Evolutionary conservation across 2,888 invertebrate species (phyloP).

Genomic region (Pardosa pseudoannulata): DNA sequence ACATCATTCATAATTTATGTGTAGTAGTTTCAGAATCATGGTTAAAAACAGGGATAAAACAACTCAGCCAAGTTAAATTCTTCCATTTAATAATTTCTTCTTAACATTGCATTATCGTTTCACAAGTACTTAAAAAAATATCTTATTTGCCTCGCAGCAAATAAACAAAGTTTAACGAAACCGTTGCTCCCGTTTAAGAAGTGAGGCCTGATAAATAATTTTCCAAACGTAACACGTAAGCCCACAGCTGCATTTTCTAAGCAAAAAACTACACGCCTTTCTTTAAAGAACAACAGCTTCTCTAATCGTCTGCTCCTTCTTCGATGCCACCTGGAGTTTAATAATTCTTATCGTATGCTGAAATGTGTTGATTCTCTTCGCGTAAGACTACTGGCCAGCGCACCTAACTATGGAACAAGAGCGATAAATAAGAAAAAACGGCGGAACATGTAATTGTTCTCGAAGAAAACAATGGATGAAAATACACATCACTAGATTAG

Average conservation of each 20-base stretch:
- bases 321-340: slow-evolving; percentile 44
- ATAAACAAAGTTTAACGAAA: no score
- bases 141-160: no score
- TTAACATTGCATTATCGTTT: no score
- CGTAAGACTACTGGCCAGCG: neutral
- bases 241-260: neutral
- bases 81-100: no score
- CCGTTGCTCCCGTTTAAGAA: neutral
- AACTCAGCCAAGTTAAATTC: no score
- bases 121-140: no score
- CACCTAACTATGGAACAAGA: neutral
- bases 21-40: no score
- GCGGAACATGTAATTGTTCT: slow-evolving; percentile 24
- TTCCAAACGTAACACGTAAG: neutral
- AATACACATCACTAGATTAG: neutral
- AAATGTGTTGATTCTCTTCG: slow-evolving; percentile 5
- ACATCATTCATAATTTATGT: no score
- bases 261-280: neutral
- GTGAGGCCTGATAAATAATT: neutral
- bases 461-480: slow-evolving; percentile 33
- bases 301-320: slow-evolving; percentile 23
- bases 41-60: no score
- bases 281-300: slow-evolving; percentile 16
- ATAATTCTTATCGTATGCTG: slow-evolving; percentile 39
- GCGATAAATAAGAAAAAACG: slow-evolving; percentile 22